Evolutionary conservation across 2,888 invertebrate species (phyloP), one percentile per base, ranked within the genome.

Genomic region (Drosophila peninsularis): DNA sequence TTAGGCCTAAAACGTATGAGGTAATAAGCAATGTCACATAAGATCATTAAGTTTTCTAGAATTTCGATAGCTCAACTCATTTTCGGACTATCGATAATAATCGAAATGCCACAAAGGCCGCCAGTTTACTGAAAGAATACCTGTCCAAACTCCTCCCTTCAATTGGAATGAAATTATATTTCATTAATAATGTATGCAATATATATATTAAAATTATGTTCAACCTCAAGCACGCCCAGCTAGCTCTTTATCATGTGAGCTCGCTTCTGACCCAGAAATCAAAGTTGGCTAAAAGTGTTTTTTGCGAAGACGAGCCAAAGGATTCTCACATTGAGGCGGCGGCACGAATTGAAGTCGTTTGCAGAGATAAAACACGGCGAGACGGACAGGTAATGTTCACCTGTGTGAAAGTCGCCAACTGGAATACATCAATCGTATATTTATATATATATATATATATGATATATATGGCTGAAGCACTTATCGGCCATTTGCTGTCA

Each of bases 401-500:
- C 37, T 32, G 50, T 57, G 53, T 60, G 78, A 78, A 82, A 78
- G 75, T 45, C 19, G 36, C 52, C 3, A 17, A 37, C 21, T 17
- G 10, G 37, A n/a, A 19, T 21, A 30, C 30, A 27, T 54, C 41
- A 44, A 56, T 21, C 42, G 55, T 13, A 42, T 21, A n/a, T 39
- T 19, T 21, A 21, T 17, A 24, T 9, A 27, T 2, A 21, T 17
- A 24, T 14, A 27, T 2, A 11, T 45, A 27, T 45, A 27, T 45
- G 6, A n/a, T 30, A 37, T 50, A 30, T 49, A 21, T 39, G 53
- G 61, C 41, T 52, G 56, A 58, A 53, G 36, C 70, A 84, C 80
- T 82, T 85, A 85, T 88, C 83, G 76, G 30, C 79, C 89, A 89
- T 89, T 82, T 89, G 84, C 89, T 89, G 83, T 89, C 89, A 82